Base-by-base conservation (phyloP, 1,140 invertebrate species). In the Meteorus sp. region DNA sequence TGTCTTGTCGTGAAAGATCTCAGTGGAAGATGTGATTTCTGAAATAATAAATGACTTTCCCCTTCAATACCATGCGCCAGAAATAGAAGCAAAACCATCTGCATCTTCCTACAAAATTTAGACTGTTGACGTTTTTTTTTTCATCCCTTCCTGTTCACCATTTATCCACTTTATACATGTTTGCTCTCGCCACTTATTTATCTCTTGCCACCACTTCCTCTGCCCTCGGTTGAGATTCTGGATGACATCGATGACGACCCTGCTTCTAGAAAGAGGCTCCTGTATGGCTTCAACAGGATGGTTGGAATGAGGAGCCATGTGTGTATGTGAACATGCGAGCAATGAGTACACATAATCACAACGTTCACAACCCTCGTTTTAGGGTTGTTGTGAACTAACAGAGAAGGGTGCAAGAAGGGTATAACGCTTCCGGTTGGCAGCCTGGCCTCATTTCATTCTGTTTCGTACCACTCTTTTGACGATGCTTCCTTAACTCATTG, bases 341-440 rank as follows among this genome's bases (percentile, higher is more conserved):
- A 52, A 25, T 31, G 27, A 11, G n/a, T n/a, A 39, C 29, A 13
- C 3, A 22, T 33, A 33, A 52, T 37, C 25, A 17, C 50, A 13
- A 52, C 17, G 29, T 52, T 20, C 17, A n/a, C n/a, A 48, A 25
- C 44, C 19, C 44, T 23, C 23, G 3, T 47, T 22, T 39, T 13
- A 19, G 13, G 11, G 5, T 20, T 3, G 27, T 4, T 19, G 11
- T 17, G 4, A 50, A 50, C 13, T n/a, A 31, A 31, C 5, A 50
- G 33, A n/a, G 29, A 9, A 8, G 11, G n/a, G 6, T n/a, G n/a
- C n/a, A n/a, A n/a, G 48, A 51, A 23, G 29, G 48, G 31, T 19
- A 45, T 20, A 51, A 51, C 27, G 35, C 20, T 29, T 47, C 44
- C 44, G 44, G 44, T 47, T 47, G 20, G 41, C 15, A 15, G n/a